Evolutionary conservation across 2,888 invertebrate species (phyloP).

Genomic region (Poecilobothrus nobilitatus): DNA sequence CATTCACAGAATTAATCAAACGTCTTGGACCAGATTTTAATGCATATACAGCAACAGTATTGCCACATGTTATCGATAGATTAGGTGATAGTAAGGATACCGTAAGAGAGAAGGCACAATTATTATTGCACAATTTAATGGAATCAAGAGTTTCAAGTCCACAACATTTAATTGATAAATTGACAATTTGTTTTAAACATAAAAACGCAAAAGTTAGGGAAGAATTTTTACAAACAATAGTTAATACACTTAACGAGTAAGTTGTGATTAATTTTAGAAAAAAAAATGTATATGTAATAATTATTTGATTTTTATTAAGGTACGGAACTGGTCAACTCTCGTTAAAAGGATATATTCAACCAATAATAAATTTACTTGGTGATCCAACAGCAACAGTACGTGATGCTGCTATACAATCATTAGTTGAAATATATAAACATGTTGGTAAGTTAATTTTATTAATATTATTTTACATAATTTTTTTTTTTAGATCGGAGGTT

Average conservation of each 20-base stretch:
- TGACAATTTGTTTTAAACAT: slow-evolving; percentile 63
- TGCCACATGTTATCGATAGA: slow-evolving; percentile 76
- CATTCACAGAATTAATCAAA: slow-evolving; percentile 75
- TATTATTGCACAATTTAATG: slow-evolving; percentile 62
- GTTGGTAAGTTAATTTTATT: slow-evolving; percentile 52
- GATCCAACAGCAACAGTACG: slow-evolving; percentile 82
- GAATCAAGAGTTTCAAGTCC: slow-evolving; percentile 60
- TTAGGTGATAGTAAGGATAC: slow-evolving; percentile 55
- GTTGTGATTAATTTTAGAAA: slow-evolving; percentile 28
- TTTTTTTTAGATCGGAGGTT: background rate
- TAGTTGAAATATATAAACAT: slow-evolving; percentile 86
- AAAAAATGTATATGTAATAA: slow-evolving; percentile 14
- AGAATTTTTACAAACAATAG: slow-evolving; percentile 75
- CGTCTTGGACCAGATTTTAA: slow-evolving; percentile 81
- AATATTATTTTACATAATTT: slow-evolving; percentile 5
- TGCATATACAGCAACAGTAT: slow-evolving; percentile 71
- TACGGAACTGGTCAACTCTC: slow-evolving; percentile 78
- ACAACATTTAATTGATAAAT: slow-evolving; percentile 63
- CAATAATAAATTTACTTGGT: slow-evolving; percentile 70
- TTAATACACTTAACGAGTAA: slow-evolving; percentile 74
- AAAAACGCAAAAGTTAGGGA: slow-evolving; percentile 90
- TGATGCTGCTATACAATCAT: slow-evolving; percentile 74
- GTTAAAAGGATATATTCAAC: slow-evolving; percentile 72
- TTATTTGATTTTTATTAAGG: slow-evolving; percentile 45
- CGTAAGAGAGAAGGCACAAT: slow-evolving; percentile 65